Base-by-base conservation (phyloP, 2,888 invertebrate genomes). In the Pyrrhia umbra region DNA sequence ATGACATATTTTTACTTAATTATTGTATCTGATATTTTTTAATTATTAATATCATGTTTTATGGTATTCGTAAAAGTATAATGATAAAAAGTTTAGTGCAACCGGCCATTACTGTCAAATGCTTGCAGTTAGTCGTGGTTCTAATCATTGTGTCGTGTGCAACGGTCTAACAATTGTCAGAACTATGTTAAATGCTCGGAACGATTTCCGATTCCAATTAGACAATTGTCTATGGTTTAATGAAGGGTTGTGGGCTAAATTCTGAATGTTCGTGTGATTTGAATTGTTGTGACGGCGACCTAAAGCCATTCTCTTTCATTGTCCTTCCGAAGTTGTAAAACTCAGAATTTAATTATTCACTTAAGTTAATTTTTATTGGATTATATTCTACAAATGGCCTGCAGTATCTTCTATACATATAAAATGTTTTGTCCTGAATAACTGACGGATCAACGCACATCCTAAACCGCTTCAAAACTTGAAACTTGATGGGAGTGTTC, bases 141-240 rank as follows among this genome's bases (percentile, higher is more conserved):
- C n/a, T 54, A 75, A 75, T 71, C 18, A 59, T 59, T 55, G 25
- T 25, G 52, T 77, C 76, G 76, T 79, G 79, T 58, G 37, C 15
- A 42, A 10, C 40, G 9, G 42, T 50, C 42, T 25, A 23, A 30
- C 42, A 42, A 37, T 37, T 25, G 57, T 69, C 45, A 46, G 39
- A 58, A 59, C 37, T 50, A 42, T 49, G 64, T 46, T 57, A 69
- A 74, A 40, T 52, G 67, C 30, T 9, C 30, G 39, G 20, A 54
- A 58, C 27, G 25, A 52, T 61, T 57, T 68, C 71, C 75, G 62
- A 57, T 25, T 27, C 0, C 49, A 51, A 69, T 69, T 68, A 71
- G 21, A 45, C 49, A 30, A 46, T 58, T 46, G 50, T 74, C 23
- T 42, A 55, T 30, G 1, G 6, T n/a, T 34, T 64, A 72, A 68